Evolutionary conservation across 2,797 vertebrate genomes (phyloP).

Genomic region (Pseudochaenichthys georgianus): DNA sequence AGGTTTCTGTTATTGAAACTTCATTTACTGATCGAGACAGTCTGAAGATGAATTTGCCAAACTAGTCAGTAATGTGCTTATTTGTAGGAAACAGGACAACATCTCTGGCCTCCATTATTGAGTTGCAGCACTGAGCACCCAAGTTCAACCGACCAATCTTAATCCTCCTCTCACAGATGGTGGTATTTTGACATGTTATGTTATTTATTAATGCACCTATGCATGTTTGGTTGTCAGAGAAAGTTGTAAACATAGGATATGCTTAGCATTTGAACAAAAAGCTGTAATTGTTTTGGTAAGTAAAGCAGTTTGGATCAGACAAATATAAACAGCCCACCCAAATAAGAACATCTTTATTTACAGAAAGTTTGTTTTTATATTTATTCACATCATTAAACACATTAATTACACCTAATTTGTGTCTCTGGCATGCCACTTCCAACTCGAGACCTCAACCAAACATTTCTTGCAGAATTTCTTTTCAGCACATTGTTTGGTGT

Average conservation of each 20-base stretch:
- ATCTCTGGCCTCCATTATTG: too few species aligned
- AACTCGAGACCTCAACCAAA: background rate
- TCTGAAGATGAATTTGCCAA: too few species aligned
- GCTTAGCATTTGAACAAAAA: background rate
- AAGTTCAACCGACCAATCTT: too few species aligned
- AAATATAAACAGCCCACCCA: rapidly evolving
- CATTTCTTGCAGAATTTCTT: background rate
- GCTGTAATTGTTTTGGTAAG: background rate
- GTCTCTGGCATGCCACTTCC: background rate
- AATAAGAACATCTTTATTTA: background rate
- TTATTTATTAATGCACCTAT: too few species aligned
- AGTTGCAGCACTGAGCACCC: too few species aligned
- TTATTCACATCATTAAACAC: constrained; percentile 1
- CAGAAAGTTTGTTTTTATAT: background rate
- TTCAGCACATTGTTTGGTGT: constrained; percentile 25
- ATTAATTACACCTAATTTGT: background rate
- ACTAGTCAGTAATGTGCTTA: too few species aligned
- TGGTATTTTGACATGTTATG: too few species aligned
- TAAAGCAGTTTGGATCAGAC: background rate
- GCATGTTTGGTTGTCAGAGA: too few species aligned
- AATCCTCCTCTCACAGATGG: too few species aligned
- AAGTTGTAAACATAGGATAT: background rate
- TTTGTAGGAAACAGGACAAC: too few species aligned
- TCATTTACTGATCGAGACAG: too few species aligned
- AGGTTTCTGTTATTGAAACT: too few species aligned